Evolutionary conservation across 1,140 invertebrate species (phyloP), one percentile per base, ranked within the genome.

Genomic region (Formica exsecta): DNA sequence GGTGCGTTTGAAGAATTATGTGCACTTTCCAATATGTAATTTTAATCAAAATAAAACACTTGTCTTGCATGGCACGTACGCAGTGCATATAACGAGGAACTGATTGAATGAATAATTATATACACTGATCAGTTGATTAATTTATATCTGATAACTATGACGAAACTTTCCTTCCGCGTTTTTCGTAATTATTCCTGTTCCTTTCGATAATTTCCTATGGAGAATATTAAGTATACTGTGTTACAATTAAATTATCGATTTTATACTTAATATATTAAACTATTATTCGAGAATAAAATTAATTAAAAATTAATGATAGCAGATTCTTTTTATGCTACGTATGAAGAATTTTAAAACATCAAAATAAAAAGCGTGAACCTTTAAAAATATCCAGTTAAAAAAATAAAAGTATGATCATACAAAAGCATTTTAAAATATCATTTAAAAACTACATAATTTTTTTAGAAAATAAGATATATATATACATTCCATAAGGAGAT

Each of bases 21-120:
- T 19, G 29, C 8, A 16, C 32, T 68, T 66, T 36, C 19, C 11
- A 5, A 38, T 16, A 41, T 54, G n/a, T 68, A 51, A 62, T 51
- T 68, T 66, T 5, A 8, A 79, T 79, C 13, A 51, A 79, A 68
- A 57, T 16, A 54, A 54, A 73, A 57, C 5, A 16, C 11, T 19
- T 51, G 16, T 51, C 16, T 51, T 51, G 48, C 48, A 51, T 51
- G 36, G 3, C 62, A 36, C 36, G 16, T 65, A n/a, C 19, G 32
- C 32, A 36, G 7, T 29, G n/a, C 5, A 8, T 22, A 25, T 13
- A 8, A 59, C 7, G 11, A 32, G 61, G 2, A 61, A 59, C 6
- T 41, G 57, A 75, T 22, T 2, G 1, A 11, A 44, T 32, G 25
- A 76, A 65, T 62, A 41, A 76, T 62, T 44, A 62, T 44, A 62